Conservation (phyloP, 2,797 vertebrate species). For the Acridotheres tristis region DNA sequence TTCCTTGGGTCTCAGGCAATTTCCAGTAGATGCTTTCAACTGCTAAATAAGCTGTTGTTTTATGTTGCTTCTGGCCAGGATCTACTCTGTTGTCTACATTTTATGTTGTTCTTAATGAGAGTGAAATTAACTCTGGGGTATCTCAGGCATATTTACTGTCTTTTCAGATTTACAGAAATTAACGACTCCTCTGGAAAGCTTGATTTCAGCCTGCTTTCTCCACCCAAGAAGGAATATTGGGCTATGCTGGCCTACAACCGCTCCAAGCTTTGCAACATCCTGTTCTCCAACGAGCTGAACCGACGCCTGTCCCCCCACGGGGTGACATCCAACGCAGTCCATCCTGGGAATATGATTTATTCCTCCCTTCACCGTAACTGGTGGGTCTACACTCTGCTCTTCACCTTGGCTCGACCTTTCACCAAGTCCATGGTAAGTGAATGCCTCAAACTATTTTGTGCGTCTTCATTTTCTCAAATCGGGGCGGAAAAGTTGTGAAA, state of each 20-base stretch:
- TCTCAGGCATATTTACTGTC: background rate
- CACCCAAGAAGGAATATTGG: slow-evolving; percentile 90
- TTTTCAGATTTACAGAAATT: slow-evolving; percentile 91
- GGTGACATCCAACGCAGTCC: slow-evolving; percentile 88
- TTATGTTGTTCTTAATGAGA: slow-evolving; percentile 8
- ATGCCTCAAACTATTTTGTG: background rate
- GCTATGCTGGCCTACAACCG: slow-evolving; percentile 97
- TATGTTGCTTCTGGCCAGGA: background rate
- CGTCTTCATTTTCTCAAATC: background rate
- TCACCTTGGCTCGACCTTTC: slow-evolving; percentile 91
- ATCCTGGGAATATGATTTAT: slow-evolving; percentile 97
- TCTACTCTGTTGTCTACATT: background rate
- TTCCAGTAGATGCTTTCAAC: background rate
- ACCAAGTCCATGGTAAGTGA: slow-evolving; percentile 96
- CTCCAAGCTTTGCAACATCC: slow-evolving; percentile 95
- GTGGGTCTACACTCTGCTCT: slow-evolving; percentile 95
- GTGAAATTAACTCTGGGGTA: slow-evolving; percentile 6
- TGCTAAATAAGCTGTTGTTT: background rate
- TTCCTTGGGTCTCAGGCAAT: background rate
- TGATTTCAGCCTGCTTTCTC: slow-evolving; percentile 87
- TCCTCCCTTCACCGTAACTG: slow-evolving; percentile 90
- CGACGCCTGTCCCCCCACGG: slow-evolving; percentile 88
- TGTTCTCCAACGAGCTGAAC: slow-evolving; percentile 93
- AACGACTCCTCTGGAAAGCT: slow-evolving; percentile 86
- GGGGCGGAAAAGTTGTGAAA: background rate